Conservation (phyloP, 2,797 vertebrate species). For the Micropoecilia bifurca region DNA sequence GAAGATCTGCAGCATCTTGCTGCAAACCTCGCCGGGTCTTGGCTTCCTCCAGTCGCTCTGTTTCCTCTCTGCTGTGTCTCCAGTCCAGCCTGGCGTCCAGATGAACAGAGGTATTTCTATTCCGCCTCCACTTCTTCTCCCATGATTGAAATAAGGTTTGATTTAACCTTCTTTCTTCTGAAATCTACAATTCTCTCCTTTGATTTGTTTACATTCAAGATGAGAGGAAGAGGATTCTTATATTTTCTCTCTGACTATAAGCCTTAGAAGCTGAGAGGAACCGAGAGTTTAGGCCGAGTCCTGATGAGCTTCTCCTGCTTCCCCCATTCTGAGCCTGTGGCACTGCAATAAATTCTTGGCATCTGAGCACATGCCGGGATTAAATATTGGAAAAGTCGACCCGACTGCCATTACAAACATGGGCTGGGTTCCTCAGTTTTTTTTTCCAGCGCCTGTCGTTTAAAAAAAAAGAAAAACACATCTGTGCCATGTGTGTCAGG, state of each 20-base stretch:
- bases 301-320: slow-evolving; percentile 32
- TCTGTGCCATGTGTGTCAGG: slow-evolving; percentile 50
- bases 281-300: slow-evolving; percentile 50
- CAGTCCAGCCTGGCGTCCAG: too few relatives aligned
- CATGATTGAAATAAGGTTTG: too few relatives aligned
- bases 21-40: too few relatives aligned
- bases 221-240: too few relatives aligned
- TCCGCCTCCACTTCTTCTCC: too few relatives aligned
- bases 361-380: slow-evolving; percentile 63
- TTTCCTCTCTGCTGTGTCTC: too few relatives aligned
- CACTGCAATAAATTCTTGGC: slow-evolving; percentile 75
- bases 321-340: slow-evolving; percentile 58
- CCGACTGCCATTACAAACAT: slow-evolving; percentile 78
- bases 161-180: too few relatives aligned
- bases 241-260: background rate
- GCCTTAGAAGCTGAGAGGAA: background rate
- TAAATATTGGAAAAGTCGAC: slow-evolving; percentile 79
- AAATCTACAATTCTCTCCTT: too few relatives aligned
- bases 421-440: slow-evolving; percentile 66
- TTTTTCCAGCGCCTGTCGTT: slow-evolving; percentile 39
- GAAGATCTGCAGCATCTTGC: too few relatives aligned
- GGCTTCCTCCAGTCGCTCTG: too few relatives aligned
- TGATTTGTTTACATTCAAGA: too few relatives aligned
- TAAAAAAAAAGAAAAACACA: slow-evolving; percentile 24
- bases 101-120: too few relatives aligned